Percentiles rank a stretch among this genome's conserved stretches.
phyloP scores from a whole-genome alignment of 2,113 vertebrate species.

The Megaptera novaeangliae region DNA sequence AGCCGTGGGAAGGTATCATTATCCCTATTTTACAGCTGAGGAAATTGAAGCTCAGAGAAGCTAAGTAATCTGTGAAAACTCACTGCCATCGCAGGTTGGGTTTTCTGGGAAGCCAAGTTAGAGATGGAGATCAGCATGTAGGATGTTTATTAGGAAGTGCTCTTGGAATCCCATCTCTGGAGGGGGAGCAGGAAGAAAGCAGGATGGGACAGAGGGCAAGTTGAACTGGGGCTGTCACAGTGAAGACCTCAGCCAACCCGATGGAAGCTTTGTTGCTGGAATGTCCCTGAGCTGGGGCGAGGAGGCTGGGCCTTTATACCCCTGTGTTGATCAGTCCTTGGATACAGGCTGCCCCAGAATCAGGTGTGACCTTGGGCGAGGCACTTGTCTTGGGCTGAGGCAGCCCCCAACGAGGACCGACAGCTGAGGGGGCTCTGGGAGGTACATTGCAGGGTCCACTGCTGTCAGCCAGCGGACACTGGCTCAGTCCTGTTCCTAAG shows the following conservation, averaged over 20 bases:
- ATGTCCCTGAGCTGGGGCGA: background rate
- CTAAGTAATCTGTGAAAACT: background rate
- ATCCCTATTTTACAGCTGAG: background rate
- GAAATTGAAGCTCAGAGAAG: background rate
- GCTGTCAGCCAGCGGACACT: background rate
- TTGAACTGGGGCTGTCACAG: no score
- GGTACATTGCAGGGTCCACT: accelerated
- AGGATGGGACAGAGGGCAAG: background rate
- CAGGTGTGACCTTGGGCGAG: background rate
- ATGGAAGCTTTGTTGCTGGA: background rate
- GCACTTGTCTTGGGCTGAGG: background rate
- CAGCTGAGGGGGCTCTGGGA: accelerated
- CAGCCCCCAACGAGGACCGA: background rate
- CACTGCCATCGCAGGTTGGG: no score
- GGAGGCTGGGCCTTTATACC: background rate
- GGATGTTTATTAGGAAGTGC: background rate
- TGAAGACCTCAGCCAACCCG: background rate
- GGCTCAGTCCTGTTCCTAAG: background rate
- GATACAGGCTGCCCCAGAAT: background rate
- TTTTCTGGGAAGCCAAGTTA: background rate
- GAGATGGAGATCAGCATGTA: background rate
- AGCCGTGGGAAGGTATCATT: background rate
- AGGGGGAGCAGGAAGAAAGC: accelerated
- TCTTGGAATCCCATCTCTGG: background rate
- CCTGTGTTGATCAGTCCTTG: background rate